Evolutionary conservation across 1,140 invertebrate species (phyloP).

Genomic region (roundworm (Caenorhabditis elegans)): DNA sequence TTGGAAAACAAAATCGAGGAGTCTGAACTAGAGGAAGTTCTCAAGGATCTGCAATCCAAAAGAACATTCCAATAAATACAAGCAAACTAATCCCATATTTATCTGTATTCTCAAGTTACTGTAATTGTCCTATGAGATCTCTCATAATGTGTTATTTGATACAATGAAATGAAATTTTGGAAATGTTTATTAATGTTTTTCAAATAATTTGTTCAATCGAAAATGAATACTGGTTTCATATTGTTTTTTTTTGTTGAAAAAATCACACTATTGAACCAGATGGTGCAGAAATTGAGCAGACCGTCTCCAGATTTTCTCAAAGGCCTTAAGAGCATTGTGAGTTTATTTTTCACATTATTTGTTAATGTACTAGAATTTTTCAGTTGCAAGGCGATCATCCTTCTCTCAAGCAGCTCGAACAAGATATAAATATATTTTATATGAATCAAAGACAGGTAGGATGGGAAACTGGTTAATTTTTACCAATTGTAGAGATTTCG

Average conservation of each 20-base stretch:
- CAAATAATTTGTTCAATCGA: neutral
- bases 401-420: neutral
- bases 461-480: too few species aligned
- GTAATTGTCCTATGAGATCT: neutral
- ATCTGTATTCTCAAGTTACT: neutral
- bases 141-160: too few species aligned
- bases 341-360: too few species aligned
- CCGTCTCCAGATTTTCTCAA: neutral
- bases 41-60: conserved; percentile 48
- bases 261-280: too few species aligned
- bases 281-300: neutral
- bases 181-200: too few species aligned
- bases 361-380: too few species aligned
- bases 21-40: conserved; percentile 50
- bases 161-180: too few species aligned
- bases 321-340: too few species aligned
- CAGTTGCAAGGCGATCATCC: neutral
- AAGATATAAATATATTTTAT: neutral
- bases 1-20: conserved; percentile 52
- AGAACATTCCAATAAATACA: conserved; percentile 52
- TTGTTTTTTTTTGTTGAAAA: too few species aligned
- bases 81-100: neutral
- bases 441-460: neutral
- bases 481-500: too few species aligned
- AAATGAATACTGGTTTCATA: neutral